Conservation (phyloP, 2,888 invertebrate species). For the Sarcophaga carnaria region DNA sequence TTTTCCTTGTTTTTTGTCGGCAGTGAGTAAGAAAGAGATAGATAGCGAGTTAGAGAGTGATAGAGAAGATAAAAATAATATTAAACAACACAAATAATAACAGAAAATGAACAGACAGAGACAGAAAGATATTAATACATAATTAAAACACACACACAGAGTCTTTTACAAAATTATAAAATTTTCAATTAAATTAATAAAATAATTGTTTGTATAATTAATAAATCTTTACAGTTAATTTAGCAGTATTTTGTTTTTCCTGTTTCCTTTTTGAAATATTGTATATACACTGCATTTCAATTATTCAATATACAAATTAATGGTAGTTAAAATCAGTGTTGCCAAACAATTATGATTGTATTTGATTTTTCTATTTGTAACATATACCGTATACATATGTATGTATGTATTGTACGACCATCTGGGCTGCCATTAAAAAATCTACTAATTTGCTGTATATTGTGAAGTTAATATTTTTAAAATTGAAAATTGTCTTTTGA, state of each 20-base stretch:
- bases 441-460: too few relatives aligned
- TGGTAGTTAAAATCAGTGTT: slow-evolving; percentile 7
- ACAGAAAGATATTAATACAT: slow-evolving; percentile 63
- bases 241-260: slow-evolving; percentile 14
- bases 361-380: background rate
- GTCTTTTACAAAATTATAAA: background rate
- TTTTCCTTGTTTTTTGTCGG: slow-evolving; percentile 7
- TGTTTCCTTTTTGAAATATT: background rate
- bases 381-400: background rate
- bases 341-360: slow-evolving; percentile 47
- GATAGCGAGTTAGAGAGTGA: slow-evolving; percentile 15
- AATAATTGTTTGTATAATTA: background rate
- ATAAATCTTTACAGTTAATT: background rate
- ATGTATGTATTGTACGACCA: background rate
- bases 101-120: slow-evolving; percentile 56
- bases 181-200: slow-evolving; percentile 7
- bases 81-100: slow-evolving; percentile 30
- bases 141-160: slow-evolving; percentile 26
- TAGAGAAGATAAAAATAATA: slow-evolving; percentile 34
- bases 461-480: too few relatives aligned
- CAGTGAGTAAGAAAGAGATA: slow-evolving; percentile 22
- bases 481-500: too few relatives aligned
- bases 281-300: background rate
- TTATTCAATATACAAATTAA: background rate
- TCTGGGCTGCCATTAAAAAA: background rate